These are phyloP conservation scores for Zonitis immaculata DNA, from an alignment of 2,888 invertebrate genomes.

Conservation along the genomic window DNA sequence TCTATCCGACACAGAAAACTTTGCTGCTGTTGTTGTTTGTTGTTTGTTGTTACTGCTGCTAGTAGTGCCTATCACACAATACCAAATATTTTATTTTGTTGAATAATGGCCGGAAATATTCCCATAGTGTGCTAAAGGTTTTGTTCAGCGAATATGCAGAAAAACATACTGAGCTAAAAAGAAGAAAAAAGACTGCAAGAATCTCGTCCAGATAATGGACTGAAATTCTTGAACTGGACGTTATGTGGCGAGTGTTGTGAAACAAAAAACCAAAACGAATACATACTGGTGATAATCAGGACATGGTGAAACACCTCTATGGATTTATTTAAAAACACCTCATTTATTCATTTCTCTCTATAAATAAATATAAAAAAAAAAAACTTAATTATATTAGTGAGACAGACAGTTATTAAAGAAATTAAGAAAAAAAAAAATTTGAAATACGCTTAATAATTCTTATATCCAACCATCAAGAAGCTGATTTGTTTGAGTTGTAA, in stretches of 20 bases:
- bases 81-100: background rate
- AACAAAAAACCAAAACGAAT: no score
- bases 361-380: no score
- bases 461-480: conserved; percentile 39
- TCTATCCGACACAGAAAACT: background rate
- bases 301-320: background rate
- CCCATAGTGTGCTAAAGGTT: background rate
- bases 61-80: background rate
- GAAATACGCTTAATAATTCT: conserved; percentile 44
- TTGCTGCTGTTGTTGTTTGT: background rate
- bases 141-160: background rate
- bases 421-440: no score
- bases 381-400: no score
- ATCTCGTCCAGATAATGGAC: conserved; percentile 2
- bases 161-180: background rate
- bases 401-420: no score
- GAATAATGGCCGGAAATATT: conserved; percentile 2
- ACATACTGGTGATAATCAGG: background rate
- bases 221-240: background rate
- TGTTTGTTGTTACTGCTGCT: background rate
- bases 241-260: background rate
- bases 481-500: conserved; percentile 48
- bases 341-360: no score
- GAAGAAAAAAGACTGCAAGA: background rate
- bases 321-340: no score